Percentiles rank a stretch among this genome's conserved stretches.
These are phyloP conservation scores for Lysiphlebus fabarum DNA, from an alignment of 1,140 invertebrate species.

Conservation along the genomic window DNA sequence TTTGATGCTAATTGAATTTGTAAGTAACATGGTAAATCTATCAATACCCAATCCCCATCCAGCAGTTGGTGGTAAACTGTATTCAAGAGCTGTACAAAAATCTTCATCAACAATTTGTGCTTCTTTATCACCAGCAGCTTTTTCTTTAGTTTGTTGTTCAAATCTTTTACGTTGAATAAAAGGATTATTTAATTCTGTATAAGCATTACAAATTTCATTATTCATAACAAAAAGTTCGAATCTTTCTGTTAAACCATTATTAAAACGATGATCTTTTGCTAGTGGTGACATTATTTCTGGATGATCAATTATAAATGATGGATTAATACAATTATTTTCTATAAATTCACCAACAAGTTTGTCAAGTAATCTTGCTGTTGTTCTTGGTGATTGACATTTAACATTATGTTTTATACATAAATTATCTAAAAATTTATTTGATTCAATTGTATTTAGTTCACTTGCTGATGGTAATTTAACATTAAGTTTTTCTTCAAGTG, in stretches of 20 bases:
- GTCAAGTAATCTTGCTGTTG: conserved; percentile 88
- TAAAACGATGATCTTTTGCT: conserved; percentile 93
- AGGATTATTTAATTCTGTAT: conserved; percentile 99
- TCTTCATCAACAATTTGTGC: conserved; percentile 95
- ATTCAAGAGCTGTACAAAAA: conserved; percentile 95
- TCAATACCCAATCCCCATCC: conserved; percentile 99
- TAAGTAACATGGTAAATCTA: conserved; percentile 96
- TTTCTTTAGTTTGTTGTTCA: conserved; percentile 92
- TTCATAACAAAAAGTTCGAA: conserved; percentile 98
- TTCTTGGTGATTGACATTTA: conserved; percentile 89
- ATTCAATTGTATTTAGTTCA: conserved; percentile 63
- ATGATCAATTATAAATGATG: conserved; percentile 96
- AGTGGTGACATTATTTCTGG: conserved; percentile 99
- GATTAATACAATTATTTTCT: conserved; percentile 93
- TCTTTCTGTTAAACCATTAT: conserved; percentile 87
- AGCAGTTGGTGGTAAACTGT: conserved; percentile 96
- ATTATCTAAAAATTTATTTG: conserved; percentile 74
- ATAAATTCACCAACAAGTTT: conserved; percentile 97
- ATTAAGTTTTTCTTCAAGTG: conserved; percentile 79
- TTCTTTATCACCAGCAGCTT: conserved; percentile 98
- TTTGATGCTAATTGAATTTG: conserved; percentile 98
- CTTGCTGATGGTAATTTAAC: conserved; percentile 80
- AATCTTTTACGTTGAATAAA: conserved; percentile 87
- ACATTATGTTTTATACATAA: conserved; percentile 84
- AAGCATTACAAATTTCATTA: conserved; percentile 97